Evolutionary conservation across 37 sponge, comb jelly and placozoan genomes (phyloP).

Genomic region (Trichoplax adhaerens): DNA sequence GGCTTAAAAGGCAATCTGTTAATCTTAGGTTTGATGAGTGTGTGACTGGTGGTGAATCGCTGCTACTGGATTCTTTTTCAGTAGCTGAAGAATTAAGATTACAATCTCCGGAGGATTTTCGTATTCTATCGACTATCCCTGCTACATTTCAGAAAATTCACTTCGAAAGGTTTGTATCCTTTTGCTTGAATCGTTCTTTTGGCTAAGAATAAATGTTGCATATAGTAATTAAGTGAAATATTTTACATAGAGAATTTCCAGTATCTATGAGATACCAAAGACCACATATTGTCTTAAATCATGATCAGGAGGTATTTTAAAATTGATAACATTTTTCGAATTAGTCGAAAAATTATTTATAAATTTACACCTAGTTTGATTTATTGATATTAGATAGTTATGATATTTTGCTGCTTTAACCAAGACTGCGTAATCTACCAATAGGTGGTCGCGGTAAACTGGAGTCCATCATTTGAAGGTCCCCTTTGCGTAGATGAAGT

Average conservation of each 20-base stretch:
- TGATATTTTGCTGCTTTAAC: neutral
- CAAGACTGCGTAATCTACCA: no score
- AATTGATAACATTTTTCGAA: no score
- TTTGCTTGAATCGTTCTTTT: neutral
- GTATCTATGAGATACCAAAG: slow-evolving; percentile 21
- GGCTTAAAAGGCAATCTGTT: neutral
- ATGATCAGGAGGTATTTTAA: slow-evolving; percentile 10
- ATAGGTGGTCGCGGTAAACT: slow-evolving; percentile 19
- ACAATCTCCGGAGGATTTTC: slow-evolving; percentile 24
- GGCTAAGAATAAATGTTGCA: no score
- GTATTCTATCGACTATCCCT: slow-evolving; percentile 28
- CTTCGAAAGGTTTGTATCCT: slow-evolving; percentile 23
- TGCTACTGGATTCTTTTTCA: slow-evolving; percentile 29
- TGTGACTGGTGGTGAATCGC: slow-evolving; percentile 41
- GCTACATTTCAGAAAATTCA: slow-evolving; percentile 57
- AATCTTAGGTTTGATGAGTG: slow-evolving; percentile 32
- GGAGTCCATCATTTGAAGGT: slow-evolving; percentile 40
- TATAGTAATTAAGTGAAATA: neutral
- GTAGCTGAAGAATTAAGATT: slow-evolving; percentile 35
- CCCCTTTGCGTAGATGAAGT: slow-evolving; percentile 7
- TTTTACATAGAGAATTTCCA: slow-evolving; percentile 7
- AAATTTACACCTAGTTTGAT: no score
- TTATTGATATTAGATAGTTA: neutral
- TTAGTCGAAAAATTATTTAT: no score
- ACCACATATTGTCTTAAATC: slow-evolving; percentile 36